A percentile compares a stretch with the other conserved stretches of the same genome.
These are phyloP conservation scores for Podotricha telesiphe DNA, from an alignment of 2,888 invertebrate species.

Conservation along the genomic window DNA sequence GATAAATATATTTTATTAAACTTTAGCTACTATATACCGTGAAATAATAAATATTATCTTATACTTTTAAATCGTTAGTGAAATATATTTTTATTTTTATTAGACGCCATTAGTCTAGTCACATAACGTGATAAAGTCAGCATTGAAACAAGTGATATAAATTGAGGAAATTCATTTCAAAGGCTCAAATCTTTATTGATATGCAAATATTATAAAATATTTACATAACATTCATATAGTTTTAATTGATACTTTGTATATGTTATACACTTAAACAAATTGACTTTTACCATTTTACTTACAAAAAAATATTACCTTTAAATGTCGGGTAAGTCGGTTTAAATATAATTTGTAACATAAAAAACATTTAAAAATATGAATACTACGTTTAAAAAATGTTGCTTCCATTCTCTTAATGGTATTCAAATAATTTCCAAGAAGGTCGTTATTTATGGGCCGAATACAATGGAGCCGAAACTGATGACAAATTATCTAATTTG, in stretches of 20 bases:
- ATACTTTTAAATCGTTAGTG: slow-evolving; percentile 6
- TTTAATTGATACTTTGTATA: neutral
- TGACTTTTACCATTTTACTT: neutral
- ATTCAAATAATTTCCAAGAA: slow-evolving; percentile 65
- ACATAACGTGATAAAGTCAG: neutral
- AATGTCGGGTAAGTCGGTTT: too few species aligned
- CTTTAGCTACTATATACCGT: neutral
- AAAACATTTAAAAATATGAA: slow-evolving; percentile 10
- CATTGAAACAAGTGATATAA: neutral
- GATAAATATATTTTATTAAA: neutral
- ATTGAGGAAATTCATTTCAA: neutral
- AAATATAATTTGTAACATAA: too few species aligned
- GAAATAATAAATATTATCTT: slow-evolving; percentile 10
- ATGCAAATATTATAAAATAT: neutral
- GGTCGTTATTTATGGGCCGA: slow-evolving; percentile 63
- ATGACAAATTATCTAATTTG: slow-evolving; percentile 80
- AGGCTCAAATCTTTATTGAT: neutral
- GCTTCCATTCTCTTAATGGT: slow-evolving; percentile 52
- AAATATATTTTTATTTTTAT: slow-evolving; percentile 14
- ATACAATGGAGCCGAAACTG: slow-evolving; percentile 59
- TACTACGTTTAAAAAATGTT: neutral
- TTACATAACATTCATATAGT: neutral
- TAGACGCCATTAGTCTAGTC: neutral
- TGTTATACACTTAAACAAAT: neutral
- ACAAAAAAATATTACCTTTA: neutral